phyloP scores from a whole-genome alignment of 2,888 invertebrate species.

The Hydropsyche betteni region DNA sequence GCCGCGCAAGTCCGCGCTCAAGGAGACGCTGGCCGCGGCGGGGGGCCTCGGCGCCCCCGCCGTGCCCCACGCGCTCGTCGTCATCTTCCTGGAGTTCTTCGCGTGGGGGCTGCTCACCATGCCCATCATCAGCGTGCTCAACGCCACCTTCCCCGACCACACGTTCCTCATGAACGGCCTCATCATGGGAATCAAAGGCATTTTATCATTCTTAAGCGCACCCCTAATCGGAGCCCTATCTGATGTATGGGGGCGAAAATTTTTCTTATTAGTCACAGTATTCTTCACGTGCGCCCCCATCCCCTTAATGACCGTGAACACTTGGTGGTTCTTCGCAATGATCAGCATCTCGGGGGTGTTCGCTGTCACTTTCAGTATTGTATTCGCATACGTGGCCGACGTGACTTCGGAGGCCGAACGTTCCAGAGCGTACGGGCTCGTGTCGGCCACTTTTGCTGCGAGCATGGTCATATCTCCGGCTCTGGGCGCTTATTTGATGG shows the following conservation, averaged over 20 bases:
- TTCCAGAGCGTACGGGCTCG: slow-evolving; percentile 94
- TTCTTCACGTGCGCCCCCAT: slow-evolving; percentile 99
- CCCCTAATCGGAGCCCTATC: slow-evolving; percentile 97
- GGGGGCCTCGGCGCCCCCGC: slow-evolving; percentile 93
- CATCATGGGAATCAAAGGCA: slow-evolving; percentile 98
- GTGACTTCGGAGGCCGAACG: slow-evolving; percentile 97
- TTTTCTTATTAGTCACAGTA: slow-evolving; percentile 96
- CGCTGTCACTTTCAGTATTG: slow-evolving; percentile 98
- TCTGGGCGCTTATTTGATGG: slow-evolving; percentile 89
- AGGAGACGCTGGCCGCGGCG: slow-evolving; percentile 66
- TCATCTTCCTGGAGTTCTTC: slow-evolving; percentile 99
- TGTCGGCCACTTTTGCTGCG: slow-evolving; percentile 99
- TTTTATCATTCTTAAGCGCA: slow-evolving; percentile 96
- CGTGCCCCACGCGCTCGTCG: slow-evolving; percentile 97
- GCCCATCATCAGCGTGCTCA: slow-evolving; percentile 94
- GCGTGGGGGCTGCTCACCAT: slow-evolving; percentile 99
- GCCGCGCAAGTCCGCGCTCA: slow-evolving; percentile 56
- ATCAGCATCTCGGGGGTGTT: slow-evolving; percentile 98
- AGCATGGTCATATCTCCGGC: slow-evolving; percentile 99
- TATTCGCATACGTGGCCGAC: slow-evolving; percentile 99
- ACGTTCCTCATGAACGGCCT: slow-evolving; percentile 99
- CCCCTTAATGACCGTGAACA: slow-evolving; percentile 98
- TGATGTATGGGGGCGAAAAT: slow-evolving; percentile 98
- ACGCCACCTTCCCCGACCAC: slow-evolving; percentile 98
- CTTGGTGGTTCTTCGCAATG: slow-evolving; percentile 99